Percentiles rank a stretch among this genome's conserved stretches.
These are phyloP conservation scores for Leptobrachium leishanense DNA, from an alignment of 2,113 vertebrate species.

Conservation along the genomic window DNA sequence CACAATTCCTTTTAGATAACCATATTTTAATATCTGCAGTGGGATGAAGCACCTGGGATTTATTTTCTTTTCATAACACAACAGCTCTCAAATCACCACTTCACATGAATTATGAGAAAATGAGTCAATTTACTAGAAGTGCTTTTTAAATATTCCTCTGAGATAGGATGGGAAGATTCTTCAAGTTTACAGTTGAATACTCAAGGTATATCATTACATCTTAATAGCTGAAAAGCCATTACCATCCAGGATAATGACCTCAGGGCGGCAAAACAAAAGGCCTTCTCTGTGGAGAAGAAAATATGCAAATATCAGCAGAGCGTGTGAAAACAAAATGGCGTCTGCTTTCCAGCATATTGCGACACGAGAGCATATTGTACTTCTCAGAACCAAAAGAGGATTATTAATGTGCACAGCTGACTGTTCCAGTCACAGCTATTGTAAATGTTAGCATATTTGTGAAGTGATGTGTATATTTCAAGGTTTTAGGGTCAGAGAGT, in stretches of 20 bases:
- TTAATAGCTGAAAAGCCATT: slow-evolving; percentile 62
- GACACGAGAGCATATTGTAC: background rate
- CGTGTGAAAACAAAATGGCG: slow-evolving; percentile 35
- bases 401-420: background rate
- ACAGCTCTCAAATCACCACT: slow-evolving; percentile 54
- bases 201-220: slow-evolving; percentile 62
- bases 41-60: slow-evolving; percentile 56
- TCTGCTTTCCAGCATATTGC: no score
- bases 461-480: background rate
- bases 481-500: background rate
- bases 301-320: slow-evolving; percentile 55
- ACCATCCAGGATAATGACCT: slow-evolving; percentile 54
- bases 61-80: slow-evolving; percentile 61
- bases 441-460: slow-evolving; percentile 1
- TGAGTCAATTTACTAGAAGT: slow-evolving; percentile 60
- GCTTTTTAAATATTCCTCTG: slow-evolving; percentile 63
- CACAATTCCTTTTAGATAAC: slow-evolving; percentile 56
- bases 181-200: slow-evolving; percentile 64
- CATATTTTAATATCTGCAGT: slow-evolving; percentile 62
- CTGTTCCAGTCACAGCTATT: background rate
- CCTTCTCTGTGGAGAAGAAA: slow-evolving; percentile 53
- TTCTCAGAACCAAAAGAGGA: background rate
- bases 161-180: slow-evolving; percentile 62
- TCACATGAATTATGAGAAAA: slow-evolving; percentile 66
- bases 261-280: slow-evolving; percentile 60